These are phyloP conservation scores for Cololabis saira DNA, from an alignment of 2,113 vertebrate species.

Conservation along the genomic window DNA sequence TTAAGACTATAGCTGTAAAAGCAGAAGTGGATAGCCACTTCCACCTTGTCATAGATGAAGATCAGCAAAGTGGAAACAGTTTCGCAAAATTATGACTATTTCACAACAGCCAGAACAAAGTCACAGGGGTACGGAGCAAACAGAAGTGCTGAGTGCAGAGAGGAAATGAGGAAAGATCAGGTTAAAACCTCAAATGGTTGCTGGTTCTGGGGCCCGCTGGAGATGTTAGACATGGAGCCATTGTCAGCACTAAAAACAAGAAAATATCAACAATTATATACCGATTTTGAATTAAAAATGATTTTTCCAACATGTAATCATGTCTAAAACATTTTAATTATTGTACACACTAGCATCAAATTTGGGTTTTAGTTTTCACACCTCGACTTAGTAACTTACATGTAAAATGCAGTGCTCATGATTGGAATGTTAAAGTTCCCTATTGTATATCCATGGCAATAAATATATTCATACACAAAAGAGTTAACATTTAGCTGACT, in stretches of 20 bases:
- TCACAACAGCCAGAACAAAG: slow-evolving; percentile 10
- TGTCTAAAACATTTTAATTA: too few species aligned
- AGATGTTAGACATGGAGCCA: slow-evolving; percentile 83
- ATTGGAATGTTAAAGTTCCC: too few species aligned
- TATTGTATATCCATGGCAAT: too few species aligned
- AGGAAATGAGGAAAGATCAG: slow-evolving; percentile 33
- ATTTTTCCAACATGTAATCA: too few species aligned
- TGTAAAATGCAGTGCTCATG: not conserved
- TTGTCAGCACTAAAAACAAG: slow-evolving; percentile 85
- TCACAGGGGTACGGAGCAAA: not conserved
- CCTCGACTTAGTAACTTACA: not conserved
- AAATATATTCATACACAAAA: too few species aligned
- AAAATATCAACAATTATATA: slow-evolving; percentile 47
- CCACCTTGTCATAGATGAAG: not conserved
- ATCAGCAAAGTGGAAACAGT: slow-evolving; percentile 13
- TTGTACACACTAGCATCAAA: not conserved
- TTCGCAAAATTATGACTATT: slow-evolving; percentile 22
- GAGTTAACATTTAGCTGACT: too few species aligned
- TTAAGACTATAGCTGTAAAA: slow-evolving; percentile 3
- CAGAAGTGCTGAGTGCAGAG: not conserved
- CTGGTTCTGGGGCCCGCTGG: slow-evolving; percentile 86
- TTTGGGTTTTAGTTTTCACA: not conserved
- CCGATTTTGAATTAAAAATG: not conserved
- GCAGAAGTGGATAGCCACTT: slow-evolving; percentile 26
- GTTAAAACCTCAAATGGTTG: slow-evolving; percentile 89